Base-by-base conservation (phyloP, 2,113 vertebrate genomes). In the Eulemur macaco region DNA sequence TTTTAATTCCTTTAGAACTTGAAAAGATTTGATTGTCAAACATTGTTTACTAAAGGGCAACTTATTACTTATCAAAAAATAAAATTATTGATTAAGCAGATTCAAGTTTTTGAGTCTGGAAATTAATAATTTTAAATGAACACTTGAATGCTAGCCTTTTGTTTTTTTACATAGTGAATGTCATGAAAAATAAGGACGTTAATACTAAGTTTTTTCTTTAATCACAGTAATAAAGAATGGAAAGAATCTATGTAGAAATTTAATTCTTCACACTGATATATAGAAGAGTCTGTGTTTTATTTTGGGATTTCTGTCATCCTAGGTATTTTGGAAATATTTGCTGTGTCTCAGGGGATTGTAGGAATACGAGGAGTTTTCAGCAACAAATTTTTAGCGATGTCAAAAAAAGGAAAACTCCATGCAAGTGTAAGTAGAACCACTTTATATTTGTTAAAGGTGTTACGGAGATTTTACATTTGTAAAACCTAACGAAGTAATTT, bases 321-420 rank as follows among this genome's bases (percentile, higher is more conserved):
- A 99, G 99, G 99, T 99, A 98, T 99, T 98, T 99, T 99, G 99
- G 99, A 99, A 99, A 99, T 99, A 98, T 99, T 99, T 98, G 99
- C 99, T 69, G 98, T 99, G 97, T 99, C 99, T 99, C 99, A 99
- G 98, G 99, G 99, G 98, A 99, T 99, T 98, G 99, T 99, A 96
- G 99, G 99, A 98, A 99, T 99, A 99, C 99, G 99, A 98, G 99
- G 99, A 98, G 99, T 99, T 99, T 99, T 99, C 99, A 99, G 99
- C 98, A 99, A 99, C 99, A 99, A 99, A 98, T 99, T 99, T 99
- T 99, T 99, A 99, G 99, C 99, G 98, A 99, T 99, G 99, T 99
- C 99, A 98, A 99, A 99, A 98, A 99, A 99, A 98, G 99, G 99
- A 99, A 99, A 99, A 97, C 99, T 99, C 97, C 99, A 99, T 96